Evolutionary conservation across 2,888 invertebrate species (phyloP).

Genomic region (Acanthosoma haemorrhoidale): DNA sequence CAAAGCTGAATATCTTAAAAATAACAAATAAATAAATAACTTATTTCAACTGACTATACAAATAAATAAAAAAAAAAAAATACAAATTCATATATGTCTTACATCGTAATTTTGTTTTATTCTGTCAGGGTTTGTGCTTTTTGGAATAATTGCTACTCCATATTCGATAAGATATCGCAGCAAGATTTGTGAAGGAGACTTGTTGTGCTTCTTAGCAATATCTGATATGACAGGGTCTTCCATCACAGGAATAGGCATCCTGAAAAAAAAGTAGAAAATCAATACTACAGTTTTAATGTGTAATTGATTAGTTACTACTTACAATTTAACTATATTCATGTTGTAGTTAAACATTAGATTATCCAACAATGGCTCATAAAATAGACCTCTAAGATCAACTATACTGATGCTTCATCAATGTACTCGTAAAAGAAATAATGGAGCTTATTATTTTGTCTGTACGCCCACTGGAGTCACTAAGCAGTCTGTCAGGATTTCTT

Average conservation of each 20-base stretch:
- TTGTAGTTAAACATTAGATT: too few species aligned
- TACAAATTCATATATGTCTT: slow-evolving; percentile 31
- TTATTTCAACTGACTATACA: too few species aligned
- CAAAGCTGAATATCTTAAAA: slow-evolving; percentile 54
- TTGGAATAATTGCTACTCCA: slow-evolving; percentile 68
- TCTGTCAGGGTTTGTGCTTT: slow-evolving; percentile 64
- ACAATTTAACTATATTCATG: too few species aligned
- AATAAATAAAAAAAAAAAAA: background rate
- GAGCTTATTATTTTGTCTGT: too few species aligned
- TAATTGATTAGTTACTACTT: too few species aligned
- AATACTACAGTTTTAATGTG: too few species aligned
- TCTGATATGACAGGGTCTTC: slow-evolving; percentile 55
- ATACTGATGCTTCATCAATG: too few species aligned
- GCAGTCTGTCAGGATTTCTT: too few species aligned
- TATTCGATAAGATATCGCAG: slow-evolving; percentile 63
- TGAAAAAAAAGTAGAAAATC: slow-evolving; percentile 16
- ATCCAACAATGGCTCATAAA: too few species aligned
- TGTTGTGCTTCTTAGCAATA: slow-evolving; percentile 56
- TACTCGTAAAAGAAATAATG: too few species aligned
- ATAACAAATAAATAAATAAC: background rate
- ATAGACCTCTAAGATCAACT: too few species aligned
- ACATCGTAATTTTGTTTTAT: slow-evolving; percentile 65
- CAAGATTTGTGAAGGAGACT: slow-evolving; percentile 64
- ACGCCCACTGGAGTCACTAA: too few species aligned
- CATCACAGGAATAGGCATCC: slow-evolving; percentile 50